Base-by-base conservation (phyloP, 1,140 invertebrate species). In the Drosophila lacertosa region DNA sequence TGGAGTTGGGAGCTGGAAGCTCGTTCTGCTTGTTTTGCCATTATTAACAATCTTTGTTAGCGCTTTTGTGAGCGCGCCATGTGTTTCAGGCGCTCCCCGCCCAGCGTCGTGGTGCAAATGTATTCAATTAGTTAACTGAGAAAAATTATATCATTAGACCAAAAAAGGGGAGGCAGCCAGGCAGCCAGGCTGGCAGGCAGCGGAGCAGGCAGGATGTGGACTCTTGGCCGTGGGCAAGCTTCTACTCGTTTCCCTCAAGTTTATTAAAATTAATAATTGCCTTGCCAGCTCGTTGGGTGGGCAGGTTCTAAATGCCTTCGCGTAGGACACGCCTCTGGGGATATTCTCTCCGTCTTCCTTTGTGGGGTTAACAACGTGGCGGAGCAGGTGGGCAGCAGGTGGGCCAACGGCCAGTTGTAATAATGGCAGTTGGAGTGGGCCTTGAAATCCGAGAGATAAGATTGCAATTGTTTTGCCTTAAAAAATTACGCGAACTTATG, bases 101-200 rank as follows among this genome's bases (percentile, higher is more conserved):
- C 11, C 47, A 33, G 50, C 51, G 20, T 54, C 40, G 35, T 64
- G 60, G 20, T 63, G 74, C 77, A 88, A 88, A 86, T 88, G 82
- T 86, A 88, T 88, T 88, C 83, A 88, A 88, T 88, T 88, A 88
- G 82, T 75, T 88, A 89, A 88, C 82, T 82, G 77, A 89, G 82
- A 88, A 88, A 88, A 88, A 88, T 89, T 88, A 88, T 82, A 89
- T 78, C 83, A 88, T 88, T 89, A 88, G 82, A 29, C 24, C 81
- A 48, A 11, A 47, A 74, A 33, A 48, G 40, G 54, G 45, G 50
- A 37, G 16, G 37, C 37, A 33, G 26, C 6, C 1, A 22, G 24
- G 13, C n/a, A n/a, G n/a, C n/a, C n/a, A 13, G 15, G 45, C 0
- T 44, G 39, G 15, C 24, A 26, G 40, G 13, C 54, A 35, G 39